Evolutionary conservation across 2,113 vertebrate genomes (phyloP), one percentile per base, ranked within the genome.

Genomic region (Semnornis frantzii): DNA sequence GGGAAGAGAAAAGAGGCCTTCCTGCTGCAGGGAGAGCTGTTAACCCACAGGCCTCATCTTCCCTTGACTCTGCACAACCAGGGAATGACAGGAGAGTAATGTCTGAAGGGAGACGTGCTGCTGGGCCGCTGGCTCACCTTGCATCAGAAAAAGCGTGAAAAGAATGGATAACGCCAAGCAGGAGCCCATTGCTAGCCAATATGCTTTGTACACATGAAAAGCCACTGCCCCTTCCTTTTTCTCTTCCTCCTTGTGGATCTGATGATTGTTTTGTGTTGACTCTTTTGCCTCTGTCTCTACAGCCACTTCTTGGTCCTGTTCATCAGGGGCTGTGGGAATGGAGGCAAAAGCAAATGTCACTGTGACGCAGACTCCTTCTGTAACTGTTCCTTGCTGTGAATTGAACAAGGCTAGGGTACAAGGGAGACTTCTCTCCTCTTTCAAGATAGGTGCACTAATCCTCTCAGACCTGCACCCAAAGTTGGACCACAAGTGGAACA

Each of bases 141-240:
- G 99, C 99, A 99, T 99, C 70, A 99, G 97, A 16, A 99, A 82
- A 80, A 99, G 97, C 0, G 98, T 98, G 77, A 98, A 60, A 50
- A 99, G 96, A 87, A 99, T 94, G 80, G 97, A 98, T 14, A 97
- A 39, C 3, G 98, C 98, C 93, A 99, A 82, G 17, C 92, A 95
- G 37, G 94, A 82, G 28, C 99, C 99, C 87, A 99, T 89, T 23
- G 99, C 98, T 15, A 68, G 84, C 98, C 99, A 99, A 94, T 99
- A 99, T 2, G 98, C 97, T 37, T n/a, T 91, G 96, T 99, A 99
- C 19, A 99, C 98, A 1, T 93, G 97, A 97, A 98, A 98, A 42
- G 98, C 97, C 91, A 99, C 98, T 0, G 98, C 97, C 1, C 99
- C 99, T 90, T 97, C 98, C 95, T 98, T 98, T 96, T 99, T 99